phyloP scores from a whole-genome alignment of 1,140 invertebrate species.

The Frieseomelitta varia region DNA sequence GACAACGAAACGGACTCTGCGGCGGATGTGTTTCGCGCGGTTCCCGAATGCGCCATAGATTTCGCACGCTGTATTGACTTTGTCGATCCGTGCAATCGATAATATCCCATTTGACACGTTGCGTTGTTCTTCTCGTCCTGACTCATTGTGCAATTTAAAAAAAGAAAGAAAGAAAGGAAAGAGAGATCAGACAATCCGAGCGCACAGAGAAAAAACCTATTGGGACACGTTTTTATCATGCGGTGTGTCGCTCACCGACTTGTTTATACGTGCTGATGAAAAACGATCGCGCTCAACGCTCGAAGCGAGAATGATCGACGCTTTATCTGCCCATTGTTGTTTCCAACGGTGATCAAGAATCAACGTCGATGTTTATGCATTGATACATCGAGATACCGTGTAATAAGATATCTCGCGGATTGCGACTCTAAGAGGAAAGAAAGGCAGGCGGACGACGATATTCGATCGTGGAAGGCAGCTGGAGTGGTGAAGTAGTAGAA shows the following conservation, averaged over 20 bases:
- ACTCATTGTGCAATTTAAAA: not conserved
- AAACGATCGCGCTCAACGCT: slow-evolving; percentile 33
- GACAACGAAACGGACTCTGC: not conserved
- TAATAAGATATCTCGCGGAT: not conserved
- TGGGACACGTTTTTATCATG: slow-evolving; percentile 20
- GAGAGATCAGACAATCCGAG: not conserved
- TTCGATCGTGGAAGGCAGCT: not conserved
- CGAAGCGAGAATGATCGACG: slow-evolving; percentile 23
- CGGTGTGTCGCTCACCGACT: not conserved
- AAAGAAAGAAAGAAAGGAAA: no score
- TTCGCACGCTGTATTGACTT: slow-evolving; percentile 42
- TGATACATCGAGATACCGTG: not conserved
- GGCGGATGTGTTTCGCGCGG: slow-evolving; percentile 36
- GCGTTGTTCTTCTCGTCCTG: not conserved
- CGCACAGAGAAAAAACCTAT: no score
- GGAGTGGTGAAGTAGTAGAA: slow-evolving; percentile 13
- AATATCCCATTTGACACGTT: slow-evolving; percentile 38
- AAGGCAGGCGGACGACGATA: not conserved
- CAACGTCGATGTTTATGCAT: not conserved
- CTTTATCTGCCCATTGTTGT: slow-evolving; percentile 18
- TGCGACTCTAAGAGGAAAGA: not conserved
- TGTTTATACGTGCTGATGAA: slow-evolving; percentile 21
- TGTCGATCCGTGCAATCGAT: slow-evolving; percentile 53
- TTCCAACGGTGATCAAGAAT: not conserved
- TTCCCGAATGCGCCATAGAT: slow-evolving; percentile 47